These are phyloP conservation scores for Paramacrobiotus metropolitanus DNA, from an alignment of 1,140 invertebrate species.

Conservation along the genomic window DNA sequence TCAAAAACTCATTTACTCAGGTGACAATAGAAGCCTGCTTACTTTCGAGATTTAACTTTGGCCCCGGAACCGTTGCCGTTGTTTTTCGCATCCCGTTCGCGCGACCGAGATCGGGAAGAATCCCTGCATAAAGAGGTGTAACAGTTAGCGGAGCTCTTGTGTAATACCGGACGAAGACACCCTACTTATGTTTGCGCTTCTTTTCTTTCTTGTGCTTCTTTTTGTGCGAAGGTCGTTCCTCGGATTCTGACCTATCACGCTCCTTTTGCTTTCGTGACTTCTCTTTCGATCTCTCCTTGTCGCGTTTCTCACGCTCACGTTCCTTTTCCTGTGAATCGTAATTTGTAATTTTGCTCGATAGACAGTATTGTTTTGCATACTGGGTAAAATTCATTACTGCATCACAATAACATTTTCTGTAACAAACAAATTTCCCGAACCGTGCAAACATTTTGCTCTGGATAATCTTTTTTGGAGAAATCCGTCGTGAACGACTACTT, in stretches of 20 bases:
- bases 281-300: background rate
- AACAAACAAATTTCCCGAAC: too few species aligned
- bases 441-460: too few species aligned
- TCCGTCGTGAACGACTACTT: too few species aligned
- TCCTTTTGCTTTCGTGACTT: conserved; percentile 7
- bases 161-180: background rate
- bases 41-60: too few species aligned
- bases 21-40: too few species aligned
- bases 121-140: background rate
- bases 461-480: too few species aligned
- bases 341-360: too few species aligned
- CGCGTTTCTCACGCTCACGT: background rate
- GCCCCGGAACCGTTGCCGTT: too few species aligned
- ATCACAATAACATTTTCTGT: too few species aligned
- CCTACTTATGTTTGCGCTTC: conserved; percentile 8
- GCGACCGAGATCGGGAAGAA: conserved; percentile 1
- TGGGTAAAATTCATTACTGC: too few species aligned
- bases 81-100: conserved; percentile 5
- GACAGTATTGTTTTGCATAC: too few species aligned
- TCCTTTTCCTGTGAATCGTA: conserved; percentile 7
- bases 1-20: too few species aligned
- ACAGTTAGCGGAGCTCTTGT: conserved; percentile 7
- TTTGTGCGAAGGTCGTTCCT: conserved; percentile 7
- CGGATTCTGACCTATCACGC: conserved; percentile 5
- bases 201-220: conserved; percentile 10